Percentiles rank a stretch among this genome's conserved stretches.
Evolutionary conservation across 2,797 vertebrate genomes (phyloP).

Genomic region (Pangasius sanitwongsei): DNA sequence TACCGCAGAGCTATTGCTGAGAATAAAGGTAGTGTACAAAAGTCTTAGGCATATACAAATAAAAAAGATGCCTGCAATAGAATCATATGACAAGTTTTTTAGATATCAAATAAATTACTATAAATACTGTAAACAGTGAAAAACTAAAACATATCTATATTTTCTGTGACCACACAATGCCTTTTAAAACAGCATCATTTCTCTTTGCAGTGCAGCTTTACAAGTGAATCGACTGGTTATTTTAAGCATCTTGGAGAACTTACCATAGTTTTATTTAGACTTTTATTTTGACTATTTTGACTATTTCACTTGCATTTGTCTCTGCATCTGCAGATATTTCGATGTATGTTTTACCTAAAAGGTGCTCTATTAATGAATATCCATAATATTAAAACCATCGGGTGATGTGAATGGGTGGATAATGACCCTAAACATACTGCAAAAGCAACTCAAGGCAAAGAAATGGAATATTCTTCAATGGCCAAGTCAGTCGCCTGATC

Average conservation of each 20-base stretch:
- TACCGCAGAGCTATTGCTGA: slow-evolving; percentile 14
- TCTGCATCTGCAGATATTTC: not conserved
- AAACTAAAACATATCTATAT: not conserved
- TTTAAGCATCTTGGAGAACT: not conserved
- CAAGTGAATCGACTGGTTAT: not conserved
- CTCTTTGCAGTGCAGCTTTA: not conserved
- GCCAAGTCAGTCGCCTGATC: no score
- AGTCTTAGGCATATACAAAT: not conserved
- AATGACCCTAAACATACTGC: no score
- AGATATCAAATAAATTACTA: not conserved
- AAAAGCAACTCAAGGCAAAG: no score
- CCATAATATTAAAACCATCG: no score
- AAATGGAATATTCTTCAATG: no score
- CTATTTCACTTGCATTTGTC: not conserved
- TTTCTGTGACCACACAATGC: not conserved
- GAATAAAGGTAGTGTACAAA: not conserved
- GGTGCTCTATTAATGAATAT: not conserved
- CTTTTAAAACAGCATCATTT: not conserved
- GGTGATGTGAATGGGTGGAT: no score
- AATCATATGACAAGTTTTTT: not conserved
- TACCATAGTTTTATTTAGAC: not conserved
- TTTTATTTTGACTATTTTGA: not conserved
- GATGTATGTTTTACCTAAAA: not conserved
- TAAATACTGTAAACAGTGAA: not conserved
- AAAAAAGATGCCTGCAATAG: not conserved